Evolutionary conservation across 2,113 vertebrate species (phyloP).

Genomic region (Oreochromis tanganicae): DNA sequence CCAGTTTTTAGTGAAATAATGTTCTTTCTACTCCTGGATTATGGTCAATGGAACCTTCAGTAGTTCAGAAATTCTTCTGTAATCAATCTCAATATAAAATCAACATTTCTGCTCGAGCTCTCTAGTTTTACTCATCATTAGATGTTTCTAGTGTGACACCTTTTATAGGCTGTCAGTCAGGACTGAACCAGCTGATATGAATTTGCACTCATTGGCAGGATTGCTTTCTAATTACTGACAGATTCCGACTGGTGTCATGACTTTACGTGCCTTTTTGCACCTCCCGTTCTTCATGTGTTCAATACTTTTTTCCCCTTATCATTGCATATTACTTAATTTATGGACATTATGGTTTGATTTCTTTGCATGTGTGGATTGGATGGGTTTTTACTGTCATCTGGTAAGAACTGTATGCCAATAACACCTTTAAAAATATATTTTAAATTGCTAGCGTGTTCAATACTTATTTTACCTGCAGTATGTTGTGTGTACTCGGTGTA

Average conservation of each 20-base stretch:
- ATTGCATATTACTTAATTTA: neutral
- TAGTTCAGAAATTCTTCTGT: neutral
- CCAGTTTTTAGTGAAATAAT: neutral
- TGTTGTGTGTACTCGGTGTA: neutral
- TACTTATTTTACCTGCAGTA: rapidly evolving
- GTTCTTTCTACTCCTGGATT: neutral
- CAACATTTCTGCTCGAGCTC: neutral
- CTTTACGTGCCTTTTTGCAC: neutral
- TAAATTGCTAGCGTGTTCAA: neutral
- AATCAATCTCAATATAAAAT: neutral
- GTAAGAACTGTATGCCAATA: neutral
- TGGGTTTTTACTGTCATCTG: neutral
- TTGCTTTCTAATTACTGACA: neutral
- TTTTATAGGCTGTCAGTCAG: neutral
- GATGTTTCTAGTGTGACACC: neutral
- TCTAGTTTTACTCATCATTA: neutral
- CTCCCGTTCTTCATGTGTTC: neutral
- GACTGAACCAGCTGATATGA: neutral
- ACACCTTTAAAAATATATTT: neutral
- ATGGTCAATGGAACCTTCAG: neutral
- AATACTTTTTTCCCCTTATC: neutral
- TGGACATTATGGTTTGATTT: neutral
- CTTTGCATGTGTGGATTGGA: neutral
- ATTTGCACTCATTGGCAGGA: neutral
- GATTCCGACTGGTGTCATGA: neutral